Evolutionary conservation across 2,797 vertebrate species (phyloP).

Genomic region (Echeneis naucrates): DNA sequence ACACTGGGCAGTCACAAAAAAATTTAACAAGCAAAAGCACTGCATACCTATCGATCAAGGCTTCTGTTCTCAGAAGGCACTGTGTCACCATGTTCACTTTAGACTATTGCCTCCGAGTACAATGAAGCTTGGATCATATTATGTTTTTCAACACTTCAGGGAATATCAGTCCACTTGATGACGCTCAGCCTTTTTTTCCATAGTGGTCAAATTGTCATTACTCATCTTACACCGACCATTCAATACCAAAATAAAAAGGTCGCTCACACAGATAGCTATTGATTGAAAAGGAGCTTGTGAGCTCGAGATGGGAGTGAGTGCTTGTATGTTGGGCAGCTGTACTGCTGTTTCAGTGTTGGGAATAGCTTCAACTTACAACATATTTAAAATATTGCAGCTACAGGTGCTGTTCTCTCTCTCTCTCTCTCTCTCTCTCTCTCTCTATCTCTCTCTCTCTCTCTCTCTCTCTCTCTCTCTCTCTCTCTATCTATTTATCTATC

Average conservation of each 20-base stretch:
- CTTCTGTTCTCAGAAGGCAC: conserved; percentile 21
- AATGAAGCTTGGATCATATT: conserved; percentile 35
- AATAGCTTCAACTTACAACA: not conserved
- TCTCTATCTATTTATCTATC: no score
- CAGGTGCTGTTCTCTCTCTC: not conserved
- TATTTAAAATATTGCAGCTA: not conserved
- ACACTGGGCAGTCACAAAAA: conserved; percentile 39
- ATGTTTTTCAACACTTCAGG: conserved; percentile 22
- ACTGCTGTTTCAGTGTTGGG: not conserved
- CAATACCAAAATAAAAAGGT: conserved; percentile 6
- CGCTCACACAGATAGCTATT: conserved; percentile 1
- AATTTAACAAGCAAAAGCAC: conserved; percentile 55
- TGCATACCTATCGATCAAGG: conserved; percentile 43
- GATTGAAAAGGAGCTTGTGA: not conserved
- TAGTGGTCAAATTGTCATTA: conserved; percentile 19
- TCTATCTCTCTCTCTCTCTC: no score
- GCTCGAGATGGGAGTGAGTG: not conserved
- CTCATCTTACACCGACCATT: conserved; percentile 19
- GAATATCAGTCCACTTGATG: conserved; percentile 14
- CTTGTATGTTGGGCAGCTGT: not conserved
- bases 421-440: no score
- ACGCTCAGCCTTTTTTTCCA: conserved; percentile 3
- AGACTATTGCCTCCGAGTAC: conserved; percentile 20
- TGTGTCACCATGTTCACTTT: conserved; percentile 14
- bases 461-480: no score